Evolutionary conservation across 2,797 vertebrate genomes (phyloP).

Genomic region (Pristis pectinata): DNA sequence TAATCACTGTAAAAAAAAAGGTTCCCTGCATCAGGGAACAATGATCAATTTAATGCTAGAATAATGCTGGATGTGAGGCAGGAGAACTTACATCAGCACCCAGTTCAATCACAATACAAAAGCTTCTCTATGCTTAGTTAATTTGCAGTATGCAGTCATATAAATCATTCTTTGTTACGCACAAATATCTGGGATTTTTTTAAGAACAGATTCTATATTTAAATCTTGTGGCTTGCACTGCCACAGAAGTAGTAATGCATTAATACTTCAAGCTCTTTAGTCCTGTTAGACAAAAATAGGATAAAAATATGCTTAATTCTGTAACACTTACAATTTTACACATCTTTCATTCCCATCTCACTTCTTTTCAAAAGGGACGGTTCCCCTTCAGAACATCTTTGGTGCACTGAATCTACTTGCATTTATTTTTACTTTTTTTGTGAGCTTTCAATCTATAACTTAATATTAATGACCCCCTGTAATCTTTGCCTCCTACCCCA

Average conservation of each 20-base stretch:
- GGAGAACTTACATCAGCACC: constrained; percentile 77
- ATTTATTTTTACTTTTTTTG: too few relatives aligned
- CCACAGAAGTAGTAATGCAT: constrained; percentile 43
- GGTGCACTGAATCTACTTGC: too few relatives aligned
- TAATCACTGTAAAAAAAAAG: constrained; percentile 66
- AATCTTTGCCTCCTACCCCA: too few relatives aligned
- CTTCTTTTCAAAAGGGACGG: background rate
- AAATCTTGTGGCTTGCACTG: constrained; percentile 54
- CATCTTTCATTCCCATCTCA: background rate
- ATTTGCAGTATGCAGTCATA: constrained; percentile 61
- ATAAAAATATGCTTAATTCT: background rate
- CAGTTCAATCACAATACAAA: constrained; percentile 84
- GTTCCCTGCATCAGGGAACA: constrained; percentile 70
- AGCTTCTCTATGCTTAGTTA: constrained; percentile 73
- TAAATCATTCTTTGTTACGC: constrained; percentile 90
- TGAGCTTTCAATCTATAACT: too few relatives aligned
- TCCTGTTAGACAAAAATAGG: background rate
- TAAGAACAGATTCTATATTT: constrained; percentile 76
- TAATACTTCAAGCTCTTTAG: background rate
- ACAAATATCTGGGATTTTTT: constrained; percentile 86
- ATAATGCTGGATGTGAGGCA: constrained; percentile 64
- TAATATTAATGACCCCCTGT: too few relatives aligned
- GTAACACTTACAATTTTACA: background rate
- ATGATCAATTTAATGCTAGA: constrained; percentile 76
- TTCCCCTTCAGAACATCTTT: too few relatives aligned